phyloP scores from a whole-genome alignment of 2,888 invertebrate species.

The Yponomeuta sedellus region DNA sequence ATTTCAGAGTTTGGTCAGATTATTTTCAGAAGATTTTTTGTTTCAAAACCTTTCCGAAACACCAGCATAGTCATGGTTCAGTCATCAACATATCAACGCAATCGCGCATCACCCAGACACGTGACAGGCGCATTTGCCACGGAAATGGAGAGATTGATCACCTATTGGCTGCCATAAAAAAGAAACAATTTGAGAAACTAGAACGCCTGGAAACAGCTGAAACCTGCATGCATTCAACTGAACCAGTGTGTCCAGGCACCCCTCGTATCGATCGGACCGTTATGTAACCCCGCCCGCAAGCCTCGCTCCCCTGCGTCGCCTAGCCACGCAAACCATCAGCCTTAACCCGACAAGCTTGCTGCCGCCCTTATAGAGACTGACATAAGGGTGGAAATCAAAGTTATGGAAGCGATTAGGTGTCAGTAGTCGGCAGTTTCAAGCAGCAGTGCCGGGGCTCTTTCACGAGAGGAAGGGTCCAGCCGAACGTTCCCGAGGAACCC shows the following conservation, averaged over 20 bases:
- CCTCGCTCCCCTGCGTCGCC: constrained; percentile 27
- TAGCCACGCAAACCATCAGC: background rate
- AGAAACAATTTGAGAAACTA: background rate
- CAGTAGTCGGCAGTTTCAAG: background rate
- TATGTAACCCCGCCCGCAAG: constrained; percentile 50
- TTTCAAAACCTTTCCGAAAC: too few species aligned
- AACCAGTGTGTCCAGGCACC: constrained; percentile 37
- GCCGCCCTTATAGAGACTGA: constrained; percentile 20
- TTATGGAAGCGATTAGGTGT: background rate
- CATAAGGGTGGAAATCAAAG: background rate
- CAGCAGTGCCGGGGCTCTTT: constrained; percentile 35
- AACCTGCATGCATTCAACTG: constrained; percentile 38
- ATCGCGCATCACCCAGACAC: too few species aligned
- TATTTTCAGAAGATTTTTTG: too few species aligned
- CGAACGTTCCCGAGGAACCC: constrained; percentile 32
- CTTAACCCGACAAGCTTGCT: constrained; percentile 33
- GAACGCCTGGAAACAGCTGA: background rate
- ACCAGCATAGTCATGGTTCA: too few species aligned
- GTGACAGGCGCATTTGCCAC: too few species aligned
- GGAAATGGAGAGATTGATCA: background rate
- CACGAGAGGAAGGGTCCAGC: constrained; percentile 46
- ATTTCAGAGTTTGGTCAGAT: too few species aligned
- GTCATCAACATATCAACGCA: too few species aligned
- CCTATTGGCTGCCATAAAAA: background rate
- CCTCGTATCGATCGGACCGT: constrained; percentile 59